These are phyloP conservation scores for Stenichneumon culpator DNA, from an alignment of 2,888 invertebrate species.

Conservation along the genomic window DNA sequence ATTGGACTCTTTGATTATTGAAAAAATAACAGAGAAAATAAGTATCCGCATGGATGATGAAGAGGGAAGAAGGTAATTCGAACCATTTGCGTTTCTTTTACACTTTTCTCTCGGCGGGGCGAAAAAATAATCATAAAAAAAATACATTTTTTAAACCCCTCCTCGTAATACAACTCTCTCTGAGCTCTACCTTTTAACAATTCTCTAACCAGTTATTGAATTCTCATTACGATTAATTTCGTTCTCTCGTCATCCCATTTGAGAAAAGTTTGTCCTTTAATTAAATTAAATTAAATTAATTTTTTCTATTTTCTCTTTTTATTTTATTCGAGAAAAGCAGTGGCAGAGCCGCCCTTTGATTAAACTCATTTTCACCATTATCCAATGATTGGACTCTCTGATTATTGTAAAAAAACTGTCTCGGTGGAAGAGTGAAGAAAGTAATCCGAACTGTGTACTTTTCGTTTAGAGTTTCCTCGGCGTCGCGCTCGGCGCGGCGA, in stretches of 20 bases:
- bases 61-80: neutral
- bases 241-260: neutral
- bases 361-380: too few species aligned
- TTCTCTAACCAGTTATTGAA: neutral
- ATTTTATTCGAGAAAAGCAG: neutral
- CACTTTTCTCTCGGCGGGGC: neutral
- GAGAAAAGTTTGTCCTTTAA: too few species aligned
- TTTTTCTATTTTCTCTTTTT: neutral
- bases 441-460: neutral
- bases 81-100: neutral
- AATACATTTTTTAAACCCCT: neutral
- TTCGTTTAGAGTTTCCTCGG: neutral
- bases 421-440: neutral
- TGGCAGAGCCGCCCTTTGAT: neutral
- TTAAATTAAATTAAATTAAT: too few species aligned
- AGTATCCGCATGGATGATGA: neutral
- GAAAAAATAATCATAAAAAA: neutral
- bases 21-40: neutral
- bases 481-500: neutral
- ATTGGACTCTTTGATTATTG: neutral
- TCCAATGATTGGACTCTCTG: neutral
- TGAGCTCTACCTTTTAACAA: neutral
- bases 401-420: neutral
- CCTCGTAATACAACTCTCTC: neutral
- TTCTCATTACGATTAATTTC: neutral